These are phyloP conservation scores for Psittacula cyanocephala DNA, from an alignment of 2,113 vertebrate species.

Conservation along the genomic window DNA sequence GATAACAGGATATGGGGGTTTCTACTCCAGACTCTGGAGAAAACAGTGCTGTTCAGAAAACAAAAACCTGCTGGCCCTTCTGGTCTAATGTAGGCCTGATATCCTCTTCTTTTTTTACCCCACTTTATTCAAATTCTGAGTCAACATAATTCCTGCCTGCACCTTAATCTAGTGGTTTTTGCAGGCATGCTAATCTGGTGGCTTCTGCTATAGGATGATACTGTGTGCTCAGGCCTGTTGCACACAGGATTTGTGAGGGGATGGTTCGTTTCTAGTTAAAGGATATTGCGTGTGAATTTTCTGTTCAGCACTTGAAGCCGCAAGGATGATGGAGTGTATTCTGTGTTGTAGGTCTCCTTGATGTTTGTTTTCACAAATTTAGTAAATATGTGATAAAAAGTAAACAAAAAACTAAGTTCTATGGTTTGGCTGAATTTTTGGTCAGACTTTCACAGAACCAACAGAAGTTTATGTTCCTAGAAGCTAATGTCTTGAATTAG, in stretches of 20 bases:
- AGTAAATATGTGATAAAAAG: background rate
- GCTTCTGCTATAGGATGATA: background rate
- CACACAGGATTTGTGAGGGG: background rate
- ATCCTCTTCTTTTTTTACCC: background rate
- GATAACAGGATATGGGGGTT: background rate
- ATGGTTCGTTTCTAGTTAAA: background rate
- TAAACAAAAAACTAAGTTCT: background rate
- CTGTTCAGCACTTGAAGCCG: background rate
- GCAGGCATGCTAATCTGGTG: background rate
- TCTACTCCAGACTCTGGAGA: background rate
- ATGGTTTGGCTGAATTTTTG: background rate
- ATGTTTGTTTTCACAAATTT: background rate
- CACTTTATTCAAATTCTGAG: background rate
- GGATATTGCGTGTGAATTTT: background rate
- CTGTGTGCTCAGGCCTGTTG: background rate
- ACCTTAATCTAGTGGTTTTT: background rate
- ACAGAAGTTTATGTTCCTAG: background rate
- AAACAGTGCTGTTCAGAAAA: background rate
- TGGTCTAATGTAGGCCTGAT: background rate
- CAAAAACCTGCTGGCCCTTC: background rate
- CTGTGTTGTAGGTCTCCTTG: background rate
- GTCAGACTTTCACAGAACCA: background rate
- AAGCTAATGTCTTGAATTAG: background rate
- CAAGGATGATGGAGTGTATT: background rate
- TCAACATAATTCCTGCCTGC: background rate